Evolutionary conservation across 2,113 vertebrate genomes (phyloP), one percentile per base, ranked within the genome.

Genomic region (Corythornis madagascariensis): DNA sequence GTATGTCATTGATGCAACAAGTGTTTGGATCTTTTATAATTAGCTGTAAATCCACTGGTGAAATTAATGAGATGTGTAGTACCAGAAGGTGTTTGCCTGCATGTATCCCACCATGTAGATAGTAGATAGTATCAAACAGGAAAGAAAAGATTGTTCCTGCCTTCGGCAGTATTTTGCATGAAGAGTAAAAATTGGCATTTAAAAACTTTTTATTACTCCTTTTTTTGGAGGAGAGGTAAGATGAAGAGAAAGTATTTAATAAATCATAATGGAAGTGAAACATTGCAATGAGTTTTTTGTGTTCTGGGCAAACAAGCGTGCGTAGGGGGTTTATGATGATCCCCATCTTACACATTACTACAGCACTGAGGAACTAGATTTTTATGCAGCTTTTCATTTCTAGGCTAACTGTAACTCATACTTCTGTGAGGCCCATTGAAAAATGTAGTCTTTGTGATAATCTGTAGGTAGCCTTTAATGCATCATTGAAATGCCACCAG

Each of bases 371-470:
- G 22, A 87, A 38, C 31, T 81, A 18, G 35, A n/a, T 1, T 77
- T 96, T 86, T 79, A 21, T 73, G 71, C 26, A 78, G 4, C 67
- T 72, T 79, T 59, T 16, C 3, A 24, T 94, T 93, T 92, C 87
- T 71, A 25, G n/a, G 29, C 72, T 65, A 57, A 31, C 55, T 64
- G 28, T 72, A 76, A 65, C 42, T 89, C 26, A 2, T 13, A 56
- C 31, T 87, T 87, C 17, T 42, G 6, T 66, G 64, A 93, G 57
- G 67, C 57, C 48, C 22, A n/a, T 4, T 83, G n/a, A 78, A 94
- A 85, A 97, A 94, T 61, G 76, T 63, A 67, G 70, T 94, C 53
- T 91, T 22, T 55, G n/a, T 85, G 74, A 10, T 84, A 28, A 87
- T 55, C 31, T 65, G 26, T 82, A 61, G 70, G 17, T 82, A 48